Base-by-base conservation (phyloP, 2,888 invertebrate genomes). In the Pemphredon lugubris region DNA sequence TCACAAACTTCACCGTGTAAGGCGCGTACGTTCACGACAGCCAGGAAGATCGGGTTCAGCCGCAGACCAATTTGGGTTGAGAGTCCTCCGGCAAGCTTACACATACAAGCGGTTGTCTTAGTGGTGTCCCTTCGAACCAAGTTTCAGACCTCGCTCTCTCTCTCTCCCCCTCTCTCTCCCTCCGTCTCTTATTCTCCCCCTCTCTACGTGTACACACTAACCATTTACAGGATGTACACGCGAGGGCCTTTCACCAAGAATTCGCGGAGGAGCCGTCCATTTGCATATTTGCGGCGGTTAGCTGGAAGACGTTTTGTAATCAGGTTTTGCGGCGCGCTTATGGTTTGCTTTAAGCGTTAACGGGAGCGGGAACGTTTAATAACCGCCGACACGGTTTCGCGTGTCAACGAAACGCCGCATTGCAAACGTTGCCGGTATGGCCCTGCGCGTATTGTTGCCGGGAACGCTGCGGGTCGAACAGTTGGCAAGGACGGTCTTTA, bases 41-140 rank as follows among this genome's bases (percentile, higher is more conserved):
- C 18, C 42, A 26, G 34, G 69, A 76, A 59, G 73, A 78, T 73
- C 59, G 51, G 20, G 57, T 64, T 53, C 53, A 45, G 70, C 73
- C 76, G 54, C 73, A 68, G 68, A 73, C 73, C 60, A 79, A 79
- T 79, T 79, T 79, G 54, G 70, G 67, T 59, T 54, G 67, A 74
- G 76, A 66, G 70, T 59, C 42, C 59, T 65, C 61, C 21, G 58
- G 54, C 53, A 50, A 47, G 64, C 58, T 67, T 59, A 53, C 75
- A 67, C 45, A 53, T 57, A 54, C 64, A 50, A 51, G 60, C 65
- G 73, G 67, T 60, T 63, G 73, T 50, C 76, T 79, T 74, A 55
- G 68, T 45, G 76, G 63, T 64, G 59, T 63, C 67, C 67, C 73
- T 68, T 59, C 55, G 79, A 66, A 69, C 54, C 67, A 34, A 65